Evolutionary conservation across 2,888 invertebrate species (phyloP), one percentile per base, ranked within the genome.

Genomic region (Octodonta nipae): DNA sequence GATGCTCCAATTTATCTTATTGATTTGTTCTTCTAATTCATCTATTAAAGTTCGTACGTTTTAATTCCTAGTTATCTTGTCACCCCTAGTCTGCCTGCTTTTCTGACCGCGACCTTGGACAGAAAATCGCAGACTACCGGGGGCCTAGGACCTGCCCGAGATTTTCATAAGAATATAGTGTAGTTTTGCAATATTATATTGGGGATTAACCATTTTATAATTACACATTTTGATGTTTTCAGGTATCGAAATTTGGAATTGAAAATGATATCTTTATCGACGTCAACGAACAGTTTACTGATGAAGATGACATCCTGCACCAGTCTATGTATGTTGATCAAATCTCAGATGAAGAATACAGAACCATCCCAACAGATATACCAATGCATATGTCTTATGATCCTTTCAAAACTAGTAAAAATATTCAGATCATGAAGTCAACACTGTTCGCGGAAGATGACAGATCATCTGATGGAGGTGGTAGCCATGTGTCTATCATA

Each of bases 291-390:
- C 40, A 37, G 11, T 44, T 40, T 16, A 33, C 34, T 24, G 34
- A 37, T 5, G 44, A 50, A 28, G 44, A 45, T 8, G 50, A 51
- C 28, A 4, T 50, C 5, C 35, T 52, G 8, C 46, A 45, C 20
- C 46, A 50, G 12, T 47, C 49, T 22, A 49, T 50, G 49, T 45
- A 47, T n/a, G 43, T 47, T 6, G 50, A 52, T 31, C 42, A 50
- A 31, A 35, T 44, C n/a, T 42, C 42, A 2, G 51, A 51, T 13
- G 49, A 49, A 13, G 46, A 48, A 15, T 50, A 41, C 22, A 40
- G 35, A 22, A 33, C 32, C 2, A 40, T 45, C 3, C 43, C 42
- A 1, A 20, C 34, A 2, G 40, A 41, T n/a, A 26, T 45, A 2
- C 40, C 45, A 4, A 27, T 45, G 34, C 40, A 43, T 30, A 15